Percentiles rank a stretch among this genome's conserved stretches.
Conservation (phyloP, 2,888 invertebrate genomes). For the Drosophila demipolita region DNA sequence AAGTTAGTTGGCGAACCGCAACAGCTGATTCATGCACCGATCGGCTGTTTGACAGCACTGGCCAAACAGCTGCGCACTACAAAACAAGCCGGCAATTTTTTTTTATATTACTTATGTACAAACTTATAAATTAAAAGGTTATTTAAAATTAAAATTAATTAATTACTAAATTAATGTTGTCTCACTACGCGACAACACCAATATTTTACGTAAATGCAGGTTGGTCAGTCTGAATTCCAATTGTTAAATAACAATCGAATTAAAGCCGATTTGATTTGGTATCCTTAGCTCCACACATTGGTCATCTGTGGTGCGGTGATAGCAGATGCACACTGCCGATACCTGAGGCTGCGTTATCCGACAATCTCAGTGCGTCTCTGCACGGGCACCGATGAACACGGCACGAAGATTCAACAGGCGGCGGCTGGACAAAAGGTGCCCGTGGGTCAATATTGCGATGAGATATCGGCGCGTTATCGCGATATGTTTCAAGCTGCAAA, state of each 20-base stretch:
- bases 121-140: constrained; percentile 14
- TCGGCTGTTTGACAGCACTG: constrained; percentile 20
- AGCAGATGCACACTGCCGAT: constrained; percentile 95
- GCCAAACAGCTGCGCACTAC: constrained; percentile 45
- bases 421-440: constrained; percentile 87
- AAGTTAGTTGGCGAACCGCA: neutral
- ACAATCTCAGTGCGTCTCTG: constrained; percentile 86
- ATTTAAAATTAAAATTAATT: constrained; percentile 56
- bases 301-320: constrained; percentile 96
- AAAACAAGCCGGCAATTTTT: constrained; percentile 37
- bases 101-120: constrained; percentile 13
- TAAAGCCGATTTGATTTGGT: too few species aligned
- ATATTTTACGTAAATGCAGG: constrained; percentile 98
- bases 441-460: constrained; percentile 89
- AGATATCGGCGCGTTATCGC: constrained; percentile 90
- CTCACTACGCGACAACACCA: constrained; percentile 92
- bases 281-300: constrained; percentile 95
- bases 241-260: constrained; percentile 34
- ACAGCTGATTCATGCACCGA: constrained; percentile 16
- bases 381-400: constrained; percentile 99
- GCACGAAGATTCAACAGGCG: constrained; percentile 93
- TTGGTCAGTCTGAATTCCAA: constrained; percentile 84
- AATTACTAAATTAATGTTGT: constrained; percentile 64
- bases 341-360: constrained; percentile 88
- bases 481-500: constrained; percentile 88